Conservation (phyloP, 92 coral and sea anemone species). For the Parazoanthus atlanticus region DNA sequence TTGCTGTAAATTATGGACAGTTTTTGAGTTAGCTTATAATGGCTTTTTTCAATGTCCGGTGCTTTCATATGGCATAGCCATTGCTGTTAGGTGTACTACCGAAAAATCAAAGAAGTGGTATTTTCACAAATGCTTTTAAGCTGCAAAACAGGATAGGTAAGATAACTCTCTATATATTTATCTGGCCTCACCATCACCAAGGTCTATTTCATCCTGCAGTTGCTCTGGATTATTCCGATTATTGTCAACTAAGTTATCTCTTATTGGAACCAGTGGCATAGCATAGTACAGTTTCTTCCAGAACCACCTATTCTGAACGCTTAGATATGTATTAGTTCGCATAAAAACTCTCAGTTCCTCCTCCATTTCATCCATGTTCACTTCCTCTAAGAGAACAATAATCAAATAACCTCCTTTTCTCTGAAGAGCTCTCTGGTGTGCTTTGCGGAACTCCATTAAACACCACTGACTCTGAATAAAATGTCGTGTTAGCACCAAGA, state of each 20-base stretch:
- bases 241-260: background rate
- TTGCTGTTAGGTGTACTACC: no score
- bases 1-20: no score
- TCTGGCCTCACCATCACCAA: background rate
- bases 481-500: slow-evolving; percentile 70
- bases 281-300: slow-evolving; percentile 82
- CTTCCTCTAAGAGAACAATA: slow-evolving; percentile 76
- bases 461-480: slow-evolving; percentile 86
- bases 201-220: slow-evolving; percentile 8
- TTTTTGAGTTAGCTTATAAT: no score
- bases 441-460: slow-evolving; percentile 87
- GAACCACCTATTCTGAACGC: slow-evolving; percentile 73
- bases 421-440: slow-evolving; percentile 74
- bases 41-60: no score
- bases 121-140: no score
- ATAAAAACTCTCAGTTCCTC: slow-evolving; percentile 72
- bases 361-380: slow-evolving; percentile 61
- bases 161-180: background rate
- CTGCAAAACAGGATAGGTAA: no score
- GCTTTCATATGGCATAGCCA: no score
- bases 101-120: no score
- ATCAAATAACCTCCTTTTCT: slow-evolving; percentile 74
- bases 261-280: slow-evolving; percentile 50
- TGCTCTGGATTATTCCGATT: background rate
- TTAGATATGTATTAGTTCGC: slow-evolving; percentile 76